Evolutionary conservation across 2,888 invertebrate species (phyloP), one percentile per base, ranked within the genome.

Genomic region (Criorhina ranunculi): DNA sequence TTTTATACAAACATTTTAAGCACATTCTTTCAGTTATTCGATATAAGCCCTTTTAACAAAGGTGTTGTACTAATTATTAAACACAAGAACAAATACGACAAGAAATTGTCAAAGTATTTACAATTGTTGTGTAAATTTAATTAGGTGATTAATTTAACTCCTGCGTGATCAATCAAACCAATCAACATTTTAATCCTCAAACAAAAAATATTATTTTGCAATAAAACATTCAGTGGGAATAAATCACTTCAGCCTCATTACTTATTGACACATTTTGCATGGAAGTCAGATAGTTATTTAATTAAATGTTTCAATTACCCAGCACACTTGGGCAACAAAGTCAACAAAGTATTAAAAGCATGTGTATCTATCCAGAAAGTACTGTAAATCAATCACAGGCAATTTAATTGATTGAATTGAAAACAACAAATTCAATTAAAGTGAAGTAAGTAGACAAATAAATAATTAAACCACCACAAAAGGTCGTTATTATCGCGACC

Each of bases 371-470:
- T 42, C 31, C 1, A 5, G 2, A 53, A 7, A 57, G 24, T 35
- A 19, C 7, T 69, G 33, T 44, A 42, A 55, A 42, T 69, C 69
- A 57, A 42, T 35, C 55, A 44, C 8, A 11, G 17, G 3, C 17
- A 12, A 8, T 55, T 55, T 44, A 51, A 19, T 55, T 46, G 24
- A 44, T 33, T 44, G 17, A n/a, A 33, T 46, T 17, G 1, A 46
- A 62, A 46, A n/a, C n/a, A 44, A 57, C 29, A 24, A 62, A 33
- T 60, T 44, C 2, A 44, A 62, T 62, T 31, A 40, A 59, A 9
- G 12, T 5, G 12, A 40, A 12, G 29, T 15, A 31, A 60, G 29
- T 6, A 44, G 4, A 15, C 17, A 31, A 29, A 29, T 40, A 15
- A 9, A 3, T 31, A 44, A 35, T 35, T 33, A n/a, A 29, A 40